Conservation (phyloP, 1,140 invertebrate genomes). For the Aphidius gifuensis region DNA sequence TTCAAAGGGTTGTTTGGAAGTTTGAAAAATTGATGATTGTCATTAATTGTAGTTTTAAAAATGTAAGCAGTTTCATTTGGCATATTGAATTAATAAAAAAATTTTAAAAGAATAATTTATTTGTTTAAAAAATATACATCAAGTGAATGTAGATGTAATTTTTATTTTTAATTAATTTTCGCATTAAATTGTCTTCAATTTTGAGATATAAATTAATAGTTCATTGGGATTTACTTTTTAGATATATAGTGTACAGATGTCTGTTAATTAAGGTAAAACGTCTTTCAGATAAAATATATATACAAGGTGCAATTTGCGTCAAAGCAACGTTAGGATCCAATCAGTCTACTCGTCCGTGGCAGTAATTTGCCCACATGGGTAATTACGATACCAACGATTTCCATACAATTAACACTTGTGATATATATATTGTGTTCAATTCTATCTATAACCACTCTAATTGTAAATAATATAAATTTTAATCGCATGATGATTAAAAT, state of each 20-base stretch:
- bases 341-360: constrained; percentile 13
- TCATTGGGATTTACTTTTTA: neutral
- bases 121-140: too few relatives aligned
- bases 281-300: neutral
- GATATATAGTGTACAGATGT: neutral
- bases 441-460: neutral
- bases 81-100: too few relatives aligned
- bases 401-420: constrained; percentile 8
- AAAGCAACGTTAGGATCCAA: constrained; percentile 10
- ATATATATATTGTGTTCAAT: neutral
- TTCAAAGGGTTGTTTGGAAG: too few relatives aligned
- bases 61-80: too few relatives aligned
- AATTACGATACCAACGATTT: constrained; percentile 15
- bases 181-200: neutral
- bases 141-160: too few relatives aligned
- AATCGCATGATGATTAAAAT: too few relatives aligned
- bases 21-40: too few relatives aligned
- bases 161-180: too few relatives aligned
- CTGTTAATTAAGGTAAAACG: neutral
- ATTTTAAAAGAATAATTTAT: too few relatives aligned
- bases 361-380: constrained; percentile 15
- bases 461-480: neutral
- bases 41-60: too few relatives aligned
- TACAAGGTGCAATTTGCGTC: neutral
- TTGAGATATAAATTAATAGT: neutral